phyloP scores from a whole-genome alignment of 1,140 invertebrate species.

The Trachymyrmex septentrionalis region DNA sequence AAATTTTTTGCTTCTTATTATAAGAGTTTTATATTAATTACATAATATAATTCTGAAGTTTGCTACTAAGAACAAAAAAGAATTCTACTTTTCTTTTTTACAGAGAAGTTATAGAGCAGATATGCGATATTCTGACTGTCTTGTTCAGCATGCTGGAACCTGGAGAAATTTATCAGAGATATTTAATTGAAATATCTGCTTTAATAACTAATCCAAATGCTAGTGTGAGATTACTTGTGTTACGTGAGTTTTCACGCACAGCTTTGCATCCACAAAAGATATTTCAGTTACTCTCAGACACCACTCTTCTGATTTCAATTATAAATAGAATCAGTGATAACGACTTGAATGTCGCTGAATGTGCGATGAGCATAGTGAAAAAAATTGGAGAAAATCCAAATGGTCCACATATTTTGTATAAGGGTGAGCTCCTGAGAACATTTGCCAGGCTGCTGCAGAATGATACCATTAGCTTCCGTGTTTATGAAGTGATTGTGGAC shows the following conservation, averaged over 20 bases:
- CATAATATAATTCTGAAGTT: background rate
- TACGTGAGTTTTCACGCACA: conserved; percentile 84
- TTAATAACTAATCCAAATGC: conserved; percentile 83
- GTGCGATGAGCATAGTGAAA: conserved; percentile 88
- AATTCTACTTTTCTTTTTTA: conserved; percentile 59
- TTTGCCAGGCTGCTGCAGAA: conserved; percentile 80
- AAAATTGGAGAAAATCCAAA: conserved; percentile 83
- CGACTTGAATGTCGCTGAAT: conserved; percentile 88
- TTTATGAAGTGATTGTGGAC: conserved; percentile 89
- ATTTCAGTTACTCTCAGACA: conserved; percentile 85
- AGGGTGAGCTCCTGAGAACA: conserved; percentile 73
- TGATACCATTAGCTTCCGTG: conserved; percentile 82
- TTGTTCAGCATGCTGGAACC: conserved; percentile 82
- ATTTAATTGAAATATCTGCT: conserved; percentile 80
- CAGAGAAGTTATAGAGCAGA: conserved; percentile 83
- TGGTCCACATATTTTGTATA: conserved; percentile 83
- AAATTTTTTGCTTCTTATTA: no score
- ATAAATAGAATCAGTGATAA: conserved; percentile 88
- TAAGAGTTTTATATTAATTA: no score
- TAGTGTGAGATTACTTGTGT: conserved; percentile 79
- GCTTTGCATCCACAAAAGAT: conserved; percentile 78
- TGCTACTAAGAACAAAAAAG: background rate
- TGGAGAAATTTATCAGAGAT: conserved; percentile 81
- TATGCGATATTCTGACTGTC: conserved; percentile 84
- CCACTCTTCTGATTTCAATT: conserved; percentile 86